Conservation (phyloP, 2,888 invertebrate genomes). For the Antheraea assamensis region DNA sequence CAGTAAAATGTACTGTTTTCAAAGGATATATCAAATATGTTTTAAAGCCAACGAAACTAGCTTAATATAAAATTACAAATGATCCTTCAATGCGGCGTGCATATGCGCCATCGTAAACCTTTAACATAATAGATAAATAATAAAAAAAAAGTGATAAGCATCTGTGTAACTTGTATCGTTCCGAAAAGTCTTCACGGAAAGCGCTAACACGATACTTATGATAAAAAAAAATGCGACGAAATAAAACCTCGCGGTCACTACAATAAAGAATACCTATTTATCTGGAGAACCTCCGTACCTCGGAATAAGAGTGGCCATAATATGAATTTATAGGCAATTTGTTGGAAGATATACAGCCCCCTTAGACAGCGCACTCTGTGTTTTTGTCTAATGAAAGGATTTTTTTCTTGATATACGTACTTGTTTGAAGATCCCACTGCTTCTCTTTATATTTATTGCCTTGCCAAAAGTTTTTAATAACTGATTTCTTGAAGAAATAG, state of each 20-base stretch:
- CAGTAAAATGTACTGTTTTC: no score
- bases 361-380: conserved; percentile 57
- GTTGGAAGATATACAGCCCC: conserved; percentile 66
- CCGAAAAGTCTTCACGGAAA: neutral
- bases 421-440: neutral
- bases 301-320: conserved; percentile 75
- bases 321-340: conserved; percentile 81
- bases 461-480: neutral
- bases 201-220: conserved; percentile 4
- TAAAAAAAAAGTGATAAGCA: neutral
- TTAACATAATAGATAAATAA: no score
- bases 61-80: no score
- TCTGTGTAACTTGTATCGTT: neutral
- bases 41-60: no score
- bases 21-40: no score
- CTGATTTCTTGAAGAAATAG: neutral
- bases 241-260: conserved; percentile 30
- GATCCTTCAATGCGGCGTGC: no score
- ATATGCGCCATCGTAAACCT: no score
- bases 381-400: conserved; percentile 72
- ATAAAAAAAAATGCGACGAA: conserved; percentile 12
- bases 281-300: conserved; percentile 70
- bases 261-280: conserved; percentile 68
- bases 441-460: neutral
- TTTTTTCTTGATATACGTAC: conserved; percentile 30